A percentile compares a stretch with the other conserved stretches of the same genome.
These are phyloP conservation scores for Caerostris extrusa DNA, from an alignment of 1,140 invertebrate species.

Conservation along the genomic window DNA sequence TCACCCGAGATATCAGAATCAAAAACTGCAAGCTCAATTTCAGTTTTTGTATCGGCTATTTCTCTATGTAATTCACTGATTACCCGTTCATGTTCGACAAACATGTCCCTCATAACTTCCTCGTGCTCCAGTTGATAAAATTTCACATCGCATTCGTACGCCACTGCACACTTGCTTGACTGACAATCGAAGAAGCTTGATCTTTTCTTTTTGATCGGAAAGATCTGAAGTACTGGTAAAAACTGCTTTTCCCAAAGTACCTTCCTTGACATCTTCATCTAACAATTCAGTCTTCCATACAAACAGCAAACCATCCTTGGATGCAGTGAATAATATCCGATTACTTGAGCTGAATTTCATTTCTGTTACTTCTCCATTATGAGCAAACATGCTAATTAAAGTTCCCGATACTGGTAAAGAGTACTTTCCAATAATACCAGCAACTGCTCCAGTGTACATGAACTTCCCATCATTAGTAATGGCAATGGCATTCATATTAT, in stretches of 20 bases:
- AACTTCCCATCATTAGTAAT: background rate
- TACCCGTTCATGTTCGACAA: background rate
- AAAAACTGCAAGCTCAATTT: slow-evolving; percentile 25
- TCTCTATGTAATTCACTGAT: slow-evolving; percentile 13
- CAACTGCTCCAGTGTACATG: background rate
- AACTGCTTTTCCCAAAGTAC: background rate
- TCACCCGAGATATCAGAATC: background rate
- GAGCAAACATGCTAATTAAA: background rate
- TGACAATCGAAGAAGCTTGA: slow-evolving; percentile 11
- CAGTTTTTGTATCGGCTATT: slow-evolving; percentile 7
- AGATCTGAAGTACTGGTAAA: background rate
- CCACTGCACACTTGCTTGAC: background rate
- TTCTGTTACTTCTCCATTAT: slow-evolving; percentile 29
- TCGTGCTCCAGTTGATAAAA: background rate
- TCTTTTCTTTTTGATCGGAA: background rate
- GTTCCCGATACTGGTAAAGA: background rate
- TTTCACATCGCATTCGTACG: background rate
- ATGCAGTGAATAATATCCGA: background rate
- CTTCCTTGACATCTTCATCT: background rate
- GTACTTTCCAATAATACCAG: background rate
- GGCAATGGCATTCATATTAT: background rate
- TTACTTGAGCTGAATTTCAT: slow-evolving; percentile 3
- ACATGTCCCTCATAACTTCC: background rate
- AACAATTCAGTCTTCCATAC: background rate
- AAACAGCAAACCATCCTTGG: slow-evolving; percentile 12